Conservation (phyloP, 2,797 vertebrate genomes). For the Salmo trutta region DNA sequence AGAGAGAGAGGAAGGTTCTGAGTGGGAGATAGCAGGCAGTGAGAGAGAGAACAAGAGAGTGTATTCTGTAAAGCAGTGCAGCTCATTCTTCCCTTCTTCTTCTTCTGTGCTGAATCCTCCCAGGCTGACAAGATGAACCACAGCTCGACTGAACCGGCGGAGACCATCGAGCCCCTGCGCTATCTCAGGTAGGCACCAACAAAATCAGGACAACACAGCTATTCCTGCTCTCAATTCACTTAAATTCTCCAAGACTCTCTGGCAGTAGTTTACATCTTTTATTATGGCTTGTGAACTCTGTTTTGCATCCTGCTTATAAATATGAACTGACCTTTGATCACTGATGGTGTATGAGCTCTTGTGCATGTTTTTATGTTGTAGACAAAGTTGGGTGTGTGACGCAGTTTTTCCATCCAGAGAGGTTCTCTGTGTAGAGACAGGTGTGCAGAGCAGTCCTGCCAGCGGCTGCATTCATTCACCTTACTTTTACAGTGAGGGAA, state of each 20-base stretch:
- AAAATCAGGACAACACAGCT: not conserved
- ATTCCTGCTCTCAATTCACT: slow-evolving; percentile 10
- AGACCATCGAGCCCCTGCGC: slow-evolving; percentile 76
- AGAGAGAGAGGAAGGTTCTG: slow-evolving; percentile 41
- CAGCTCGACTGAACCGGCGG: slow-evolving; percentile 75
- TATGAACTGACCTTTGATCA: not conserved
- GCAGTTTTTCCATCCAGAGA: not conserved
- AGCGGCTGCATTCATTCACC: not conserved
- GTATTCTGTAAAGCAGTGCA: slow-evolving; percentile 46
- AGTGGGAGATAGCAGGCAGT: slow-evolving; percentile 41
- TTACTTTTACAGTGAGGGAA: not conserved
- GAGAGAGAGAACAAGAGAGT: slow-evolving; percentile 49
- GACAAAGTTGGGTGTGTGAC: not conserved
- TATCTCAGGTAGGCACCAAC: slow-evolving; percentile 75
- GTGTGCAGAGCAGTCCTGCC: not conserved
- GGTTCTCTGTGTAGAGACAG: not conserved
- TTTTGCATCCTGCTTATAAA: not conserved
- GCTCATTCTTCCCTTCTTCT: slow-evolving; percentile 52
- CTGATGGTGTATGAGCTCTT: not conserved
- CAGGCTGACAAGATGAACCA: slow-evolving; percentile 78
- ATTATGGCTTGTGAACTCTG: not conserved
- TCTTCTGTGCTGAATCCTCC: slow-evolving; percentile 42
- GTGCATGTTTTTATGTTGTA: not conserved
- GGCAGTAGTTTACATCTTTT: not conserved
- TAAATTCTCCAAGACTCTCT: not conserved